Conservation (phyloP, 2,888 invertebrate species). For the Teinopalpus imperialis region DNA sequence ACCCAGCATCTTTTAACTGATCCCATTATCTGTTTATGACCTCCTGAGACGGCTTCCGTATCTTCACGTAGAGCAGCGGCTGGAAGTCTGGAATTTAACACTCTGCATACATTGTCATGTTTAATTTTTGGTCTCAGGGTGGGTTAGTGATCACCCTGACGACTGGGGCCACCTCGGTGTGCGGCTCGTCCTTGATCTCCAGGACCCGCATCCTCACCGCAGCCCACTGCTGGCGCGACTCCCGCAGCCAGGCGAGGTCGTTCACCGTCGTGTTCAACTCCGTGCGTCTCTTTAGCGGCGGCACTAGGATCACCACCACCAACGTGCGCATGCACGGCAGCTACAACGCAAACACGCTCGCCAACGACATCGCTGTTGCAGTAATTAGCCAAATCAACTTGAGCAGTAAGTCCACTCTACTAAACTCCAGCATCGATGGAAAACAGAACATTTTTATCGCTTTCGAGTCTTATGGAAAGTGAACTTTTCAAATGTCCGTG, state of each 20-base stretch:
- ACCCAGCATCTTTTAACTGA: no score
- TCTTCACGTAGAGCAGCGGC: no score
- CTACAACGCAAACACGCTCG: background rate
- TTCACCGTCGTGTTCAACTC: background rate
- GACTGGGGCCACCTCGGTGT: background rate
- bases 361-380: background rate
- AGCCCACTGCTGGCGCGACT: no score
- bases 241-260: background rate
- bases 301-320: background rate
- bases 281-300: background rate
- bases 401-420: background rate
- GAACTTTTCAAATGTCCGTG: no score
- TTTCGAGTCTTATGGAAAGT: no score
- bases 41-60: no score
- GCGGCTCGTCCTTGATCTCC: background rate
- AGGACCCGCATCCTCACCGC: background rate
- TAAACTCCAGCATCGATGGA: no score
- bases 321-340: constrained; percentile 1
- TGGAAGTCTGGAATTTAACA: no score
- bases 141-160: background rate
- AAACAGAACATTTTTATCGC: no score
- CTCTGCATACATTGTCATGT: no score
- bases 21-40: no score
- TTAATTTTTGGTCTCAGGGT: background rate
- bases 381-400: background rate